phyloP scores from a whole-genome alignment of 2,888 invertebrate species.

The Venusia cambrica region DNA sequence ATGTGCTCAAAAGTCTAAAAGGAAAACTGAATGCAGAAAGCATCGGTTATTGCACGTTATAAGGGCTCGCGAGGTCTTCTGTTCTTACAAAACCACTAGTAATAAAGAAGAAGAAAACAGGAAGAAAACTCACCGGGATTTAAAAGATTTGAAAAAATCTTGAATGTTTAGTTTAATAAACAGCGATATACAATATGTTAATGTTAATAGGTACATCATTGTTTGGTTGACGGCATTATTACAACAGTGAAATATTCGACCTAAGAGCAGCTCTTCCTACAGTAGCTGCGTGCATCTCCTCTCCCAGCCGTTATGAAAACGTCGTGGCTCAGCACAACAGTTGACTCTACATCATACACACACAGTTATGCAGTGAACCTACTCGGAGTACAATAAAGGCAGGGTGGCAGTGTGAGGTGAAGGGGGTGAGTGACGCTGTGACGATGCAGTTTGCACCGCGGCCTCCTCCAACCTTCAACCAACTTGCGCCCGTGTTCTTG shows the following conservation, averaged over 20 bases:
- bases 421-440: slow-evolving; percentile 56
- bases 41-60: too few species aligned
- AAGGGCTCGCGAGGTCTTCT: too few species aligned
- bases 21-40: too few species aligned
- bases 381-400: slow-evolving; percentile 67
- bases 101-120: too few species aligned
- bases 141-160: too few species aligned
- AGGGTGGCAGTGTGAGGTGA: slow-evolving; percentile 41
- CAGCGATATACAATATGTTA: too few species aligned
- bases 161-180: too few species aligned
- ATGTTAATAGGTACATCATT: too few species aligned
- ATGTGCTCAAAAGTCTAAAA: too few species aligned
- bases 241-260: slow-evolving; percentile 54
- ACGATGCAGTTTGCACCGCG: slow-evolving; percentile 79
- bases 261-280: slow-evolving; percentile 56
- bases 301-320: slow-evolving; percentile 60
- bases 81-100: too few species aligned
- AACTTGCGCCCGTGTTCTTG: slow-evolving; percentile 79
- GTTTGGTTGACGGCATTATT: slow-evolving; percentile 25
- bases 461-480: slow-evolving; percentile 78
- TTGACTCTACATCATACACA: slow-evolving; percentile 67
- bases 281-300: slow-evolving; percentile 48
- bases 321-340: slow-evolving; percentile 69
- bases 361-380: slow-evolving; percentile 49
- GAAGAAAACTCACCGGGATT: too few species aligned